phyloP scores from a whole-genome alignment of 1,140 invertebrate species.

The Antheraea mylitta region DNA sequence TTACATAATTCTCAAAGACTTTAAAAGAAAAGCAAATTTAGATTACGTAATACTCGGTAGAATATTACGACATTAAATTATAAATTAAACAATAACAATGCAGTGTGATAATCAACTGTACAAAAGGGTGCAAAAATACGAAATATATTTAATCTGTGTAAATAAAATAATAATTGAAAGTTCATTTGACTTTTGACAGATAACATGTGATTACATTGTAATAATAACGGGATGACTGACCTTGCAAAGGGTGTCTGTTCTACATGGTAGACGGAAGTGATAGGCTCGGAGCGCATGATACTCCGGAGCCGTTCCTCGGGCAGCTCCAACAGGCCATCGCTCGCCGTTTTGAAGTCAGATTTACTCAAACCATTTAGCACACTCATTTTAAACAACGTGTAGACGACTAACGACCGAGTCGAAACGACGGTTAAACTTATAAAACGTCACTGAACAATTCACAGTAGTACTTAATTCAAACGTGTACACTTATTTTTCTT shows the following conservation, averaged over 20 bases:
- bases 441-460: conserved; percentile 66
- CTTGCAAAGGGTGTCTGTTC: conserved; percentile 86
- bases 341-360: conserved; percentile 75
- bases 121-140: too few relatives aligned
- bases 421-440: conserved; percentile 50
- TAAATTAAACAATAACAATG: not conserved
- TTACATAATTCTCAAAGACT: not conserved
- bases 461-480: conserved; percentile 70
- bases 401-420: conserved; percentile 66
- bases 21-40: not conserved
- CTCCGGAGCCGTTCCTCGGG: conserved; percentile 79
- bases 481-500: conserved; percentile 66
- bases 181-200: conserved; percentile 19
- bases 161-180: not conserved
- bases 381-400: conserved; percentile 76
- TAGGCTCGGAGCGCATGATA: conserved; percentile 81
- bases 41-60: not conserved
- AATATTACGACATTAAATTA: not conserved
- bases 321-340: conserved; percentile 83
- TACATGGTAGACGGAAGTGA: conserved; percentile 83
- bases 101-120: not conserved
- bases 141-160: too few relatives aligned
- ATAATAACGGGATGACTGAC: conserved; percentile 53
- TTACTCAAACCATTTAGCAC: conserved; percentile 72
- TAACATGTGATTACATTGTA: conserved; percentile 15